Evolutionary conservation across 2,113 vertebrate genomes (phyloP).

Genomic region (Sprattus sprattus): DNA sequence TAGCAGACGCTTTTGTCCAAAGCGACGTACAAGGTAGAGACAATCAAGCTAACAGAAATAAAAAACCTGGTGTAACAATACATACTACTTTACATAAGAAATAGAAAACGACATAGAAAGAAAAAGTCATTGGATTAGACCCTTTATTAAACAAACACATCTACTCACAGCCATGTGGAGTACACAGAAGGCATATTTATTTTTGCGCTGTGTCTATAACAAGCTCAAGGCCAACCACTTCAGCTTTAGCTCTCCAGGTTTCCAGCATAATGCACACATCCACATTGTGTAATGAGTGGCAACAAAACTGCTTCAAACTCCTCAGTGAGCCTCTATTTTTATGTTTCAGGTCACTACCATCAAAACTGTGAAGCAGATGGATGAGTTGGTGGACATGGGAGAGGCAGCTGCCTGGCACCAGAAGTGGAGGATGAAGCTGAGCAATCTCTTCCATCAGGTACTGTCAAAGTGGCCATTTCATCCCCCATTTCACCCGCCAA

Average conservation of each 20-base stretch:
- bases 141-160: not conserved
- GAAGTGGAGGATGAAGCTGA: slow-evolving; percentile 85
- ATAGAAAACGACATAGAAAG: too few relatives aligned
- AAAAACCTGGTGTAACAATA: too few relatives aligned
- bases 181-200: not conserved
- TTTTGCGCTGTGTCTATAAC: not conserved
- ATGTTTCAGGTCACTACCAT: slow-evolving; percentile 89
- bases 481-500: not conserved
- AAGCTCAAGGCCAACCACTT: not conserved
- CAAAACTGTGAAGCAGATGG: slow-evolving; percentile 91
- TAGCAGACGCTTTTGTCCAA: too few relatives aligned
- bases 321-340: not conserved
- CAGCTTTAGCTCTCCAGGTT: not conserved
- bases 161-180: not conserved
- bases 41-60: too few relatives aligned
- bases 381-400: slow-evolving; percentile 88
- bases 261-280: not conserved
- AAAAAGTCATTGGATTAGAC: too few relatives aligned
- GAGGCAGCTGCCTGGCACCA: slow-evolving; percentile 85
- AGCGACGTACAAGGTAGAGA: too few relatives aligned
- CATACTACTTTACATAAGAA: too few relatives aligned
- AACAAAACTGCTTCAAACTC: not conserved
- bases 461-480: not conserved
- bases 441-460: slow-evolving; percentile 88
- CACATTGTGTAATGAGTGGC: not conserved